These are phyloP conservation scores for Pseudococcus viburni DNA, from an alignment of 2,888 invertebrate genomes.

Conservation along the genomic window DNA sequence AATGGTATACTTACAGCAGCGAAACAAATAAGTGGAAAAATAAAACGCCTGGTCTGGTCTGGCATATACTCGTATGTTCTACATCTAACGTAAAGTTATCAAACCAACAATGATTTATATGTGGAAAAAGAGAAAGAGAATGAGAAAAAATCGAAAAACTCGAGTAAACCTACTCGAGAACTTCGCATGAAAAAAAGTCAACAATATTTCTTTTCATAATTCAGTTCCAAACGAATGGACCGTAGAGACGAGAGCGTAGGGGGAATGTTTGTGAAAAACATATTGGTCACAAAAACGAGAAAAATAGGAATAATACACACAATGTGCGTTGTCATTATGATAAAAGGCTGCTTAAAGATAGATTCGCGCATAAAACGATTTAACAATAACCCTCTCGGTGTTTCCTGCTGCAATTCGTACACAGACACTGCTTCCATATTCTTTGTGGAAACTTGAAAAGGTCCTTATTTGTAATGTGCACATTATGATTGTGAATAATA, in stretches of 20 bases:
- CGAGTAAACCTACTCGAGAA: constrained; percentile 55
- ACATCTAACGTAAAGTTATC: neutral
- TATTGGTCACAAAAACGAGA: constrained; percentile 58
- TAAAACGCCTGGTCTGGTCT: neutral
- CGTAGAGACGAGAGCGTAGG: constrained; percentile 11
- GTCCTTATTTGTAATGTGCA: constrained; percentile 59
- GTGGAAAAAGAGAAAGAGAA: neutral
- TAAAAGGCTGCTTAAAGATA: constrained; percentile 64
- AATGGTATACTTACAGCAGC: neutral
- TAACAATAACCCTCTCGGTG: constrained; percentile 63
- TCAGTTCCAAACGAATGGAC: constrained; percentile 59
- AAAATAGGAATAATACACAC: constrained; percentile 60
- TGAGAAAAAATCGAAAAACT: neutral
- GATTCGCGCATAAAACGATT: constrained; percentile 63
- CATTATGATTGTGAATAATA: constrained; percentile 62
- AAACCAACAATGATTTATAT: constrained; percentile 52
- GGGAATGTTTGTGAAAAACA: constrained; percentile 57
- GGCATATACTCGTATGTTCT: neutral
- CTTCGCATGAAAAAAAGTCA: constrained; percentile 59
- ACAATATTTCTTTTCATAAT: constrained; percentile 64
- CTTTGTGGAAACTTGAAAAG: constrained; percentile 58
- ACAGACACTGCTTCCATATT: constrained; percentile 20
- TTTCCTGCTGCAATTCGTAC: constrained; percentile 36
- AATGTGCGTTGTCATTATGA: constrained; percentile 62
- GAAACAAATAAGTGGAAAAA: neutral